Conservation (phyloP, 1,140 invertebrate genomes). For the Meloidogyne floridensis region DNA sequence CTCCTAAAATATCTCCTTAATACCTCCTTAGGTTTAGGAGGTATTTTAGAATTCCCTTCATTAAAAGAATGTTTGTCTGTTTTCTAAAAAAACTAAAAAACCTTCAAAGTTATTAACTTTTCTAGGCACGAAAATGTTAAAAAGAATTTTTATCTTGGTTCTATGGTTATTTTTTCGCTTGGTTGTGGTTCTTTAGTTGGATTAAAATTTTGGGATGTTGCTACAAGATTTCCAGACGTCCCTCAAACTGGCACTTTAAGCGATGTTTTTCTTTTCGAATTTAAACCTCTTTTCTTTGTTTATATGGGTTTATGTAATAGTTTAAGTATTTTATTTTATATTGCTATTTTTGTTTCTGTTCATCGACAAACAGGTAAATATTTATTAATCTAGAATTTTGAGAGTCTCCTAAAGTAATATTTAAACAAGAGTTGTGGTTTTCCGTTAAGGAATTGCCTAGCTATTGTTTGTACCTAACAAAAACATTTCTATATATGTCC, state of each 20-base stretch:
- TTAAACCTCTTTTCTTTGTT: slow-evolving; percentile 20
- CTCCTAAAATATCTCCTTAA: no score
- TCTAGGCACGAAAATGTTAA: slow-evolving; percentile 17
- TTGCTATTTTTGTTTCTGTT: neutral
- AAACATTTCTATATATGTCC: no score
- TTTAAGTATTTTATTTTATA: slow-evolving; percentile 19
- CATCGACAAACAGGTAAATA: slow-evolving; percentile 8
- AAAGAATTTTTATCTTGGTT: slow-evolving; percentile 8
- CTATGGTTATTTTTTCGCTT: slow-evolving; percentile 12
- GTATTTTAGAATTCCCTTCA: no score
- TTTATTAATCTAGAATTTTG: neutral
- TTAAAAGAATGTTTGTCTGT: neutral
- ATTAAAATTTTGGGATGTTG: slow-evolving; percentile 11
- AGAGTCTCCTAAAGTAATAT: no score
- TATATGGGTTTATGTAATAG: slow-evolving; percentile 16
- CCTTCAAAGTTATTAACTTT: neutral
- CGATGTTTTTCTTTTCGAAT: slow-evolving; percentile 26
- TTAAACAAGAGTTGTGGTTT: no score
- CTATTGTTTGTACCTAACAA: no score
- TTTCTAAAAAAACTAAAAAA: neutral
- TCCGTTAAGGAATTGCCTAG: no score
- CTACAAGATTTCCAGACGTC: neutral
- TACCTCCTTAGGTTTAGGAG: no score
- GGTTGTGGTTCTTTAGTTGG: neutral
- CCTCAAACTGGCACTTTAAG: slow-evolving; percentile 26